Evolutionary conservation across 2,888 invertebrate species (phyloP), one percentile per base, ranked within the genome.

Genomic region (Chrysotoxum bicinctum): DNA sequence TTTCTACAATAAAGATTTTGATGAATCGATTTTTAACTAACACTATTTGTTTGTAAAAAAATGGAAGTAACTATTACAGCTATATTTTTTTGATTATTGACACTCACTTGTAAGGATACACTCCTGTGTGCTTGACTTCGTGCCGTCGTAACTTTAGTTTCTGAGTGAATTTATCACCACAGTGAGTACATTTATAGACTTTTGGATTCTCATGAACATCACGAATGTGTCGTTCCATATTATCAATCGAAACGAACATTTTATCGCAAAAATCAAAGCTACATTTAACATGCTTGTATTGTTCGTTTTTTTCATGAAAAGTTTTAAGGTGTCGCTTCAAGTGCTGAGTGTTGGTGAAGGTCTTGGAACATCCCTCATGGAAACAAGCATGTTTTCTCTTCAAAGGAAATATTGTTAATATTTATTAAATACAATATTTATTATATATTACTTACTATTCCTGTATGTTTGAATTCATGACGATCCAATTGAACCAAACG

Each of bases 331-430:
- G 95, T 0, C 95, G 93, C 88, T 94, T 94, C 64, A 95, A 90
- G 89, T 95, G 95, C 10, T 93, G 93, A 75, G 93, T 92, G 87
- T 93, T 94, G 2, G 93, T 93, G 82, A 95, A 95, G 1, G 93
- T 91, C 89, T 95, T 95, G 5, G 89, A 88, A 87, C 95, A 95
- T 43, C 93, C 93, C n/a, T 93, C 91, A 88, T 93, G 92, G 14
- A 90, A 89, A 87, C 95, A 95, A 26, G 91, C 91, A 89, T 93
- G 94, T 8, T 94, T 93, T 91, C 93, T 94, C 95, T 92, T 14
- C 21, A 6, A 1, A 2, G 5, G n/a, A 35, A 56, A 19, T 16
- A 6, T 40, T 1, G 40, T n/a, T 0, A 37, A 37, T 14, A 14
- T 32, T 32, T 35, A 26, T 3, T 26, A 26, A 26, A 26, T 3